Percentiles rank a stretch among this genome's conserved stretches.
These are phyloP conservation scores for Epistrophella euchroma DNA, from an alignment of 2,888 invertebrate genomes.

Conservation along the genomic window DNA sequence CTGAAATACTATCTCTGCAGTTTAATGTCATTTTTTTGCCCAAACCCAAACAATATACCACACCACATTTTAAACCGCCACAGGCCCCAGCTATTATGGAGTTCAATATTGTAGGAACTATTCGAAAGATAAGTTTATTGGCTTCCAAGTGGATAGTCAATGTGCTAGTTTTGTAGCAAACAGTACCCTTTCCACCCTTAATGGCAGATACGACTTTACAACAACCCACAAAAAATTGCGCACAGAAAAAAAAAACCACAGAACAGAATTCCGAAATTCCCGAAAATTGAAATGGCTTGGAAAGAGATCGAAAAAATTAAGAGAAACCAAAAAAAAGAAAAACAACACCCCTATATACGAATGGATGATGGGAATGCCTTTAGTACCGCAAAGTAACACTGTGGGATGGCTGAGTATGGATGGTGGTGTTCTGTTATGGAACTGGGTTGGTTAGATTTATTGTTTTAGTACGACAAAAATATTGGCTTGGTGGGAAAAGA, in stretches of 20 bases:
- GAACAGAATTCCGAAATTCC: slow-evolving; percentile 26
- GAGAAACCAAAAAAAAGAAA: slow-evolving; percentile 2
- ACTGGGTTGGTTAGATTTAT: slow-evolving; percentile 53
- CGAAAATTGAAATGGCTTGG: slow-evolving; percentile 61
- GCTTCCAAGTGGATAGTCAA: slow-evolving; percentile 70
- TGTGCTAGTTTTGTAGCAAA: slow-evolving; percentile 36
- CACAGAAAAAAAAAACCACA: slow-evolving; percentile 1
- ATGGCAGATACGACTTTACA: slow-evolving; percentile 2
- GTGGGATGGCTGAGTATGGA: neutral
- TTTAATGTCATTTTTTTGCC: slow-evolving; percentile 48
- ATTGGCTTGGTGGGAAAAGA: slow-evolving; percentile 63
- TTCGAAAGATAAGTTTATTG: slow-evolving; percentile 65
- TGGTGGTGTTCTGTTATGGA: neutral
- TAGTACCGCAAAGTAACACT: slow-evolving; percentile 44
- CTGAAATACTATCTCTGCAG: slow-evolving; percentile 9
- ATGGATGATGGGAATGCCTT: slow-evolving; percentile 28
- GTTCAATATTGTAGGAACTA: slow-evolving; percentile 47
- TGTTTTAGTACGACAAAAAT: slow-evolving; percentile 70
- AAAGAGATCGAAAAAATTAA: slow-evolving; percentile 32
- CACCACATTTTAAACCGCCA: slow-evolving; percentile 1
- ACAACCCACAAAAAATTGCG: neutral
- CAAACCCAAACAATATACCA: slow-evolving; percentile 16
- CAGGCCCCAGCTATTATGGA: slow-evolving; percentile 31
- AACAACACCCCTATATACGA: slow-evolving; percentile 12
- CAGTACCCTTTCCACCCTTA: neutral